These are phyloP conservation scores for Chauna torquata DNA, from an alignment of 2,113 vertebrate species.

Conservation along the genomic window DNA sequence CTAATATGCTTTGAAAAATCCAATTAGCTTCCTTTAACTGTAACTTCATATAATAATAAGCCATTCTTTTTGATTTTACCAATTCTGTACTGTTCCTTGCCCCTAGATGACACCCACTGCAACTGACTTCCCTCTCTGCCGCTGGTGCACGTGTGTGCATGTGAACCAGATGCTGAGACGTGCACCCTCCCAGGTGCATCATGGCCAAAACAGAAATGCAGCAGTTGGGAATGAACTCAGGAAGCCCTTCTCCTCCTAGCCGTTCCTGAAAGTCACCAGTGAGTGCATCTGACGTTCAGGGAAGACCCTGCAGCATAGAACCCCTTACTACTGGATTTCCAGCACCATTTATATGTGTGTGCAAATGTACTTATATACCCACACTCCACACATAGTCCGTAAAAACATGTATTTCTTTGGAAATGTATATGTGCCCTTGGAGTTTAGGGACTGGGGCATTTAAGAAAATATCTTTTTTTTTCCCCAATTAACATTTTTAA, in stretches of 20 bases:
- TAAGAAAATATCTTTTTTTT: neutral
- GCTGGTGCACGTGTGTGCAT: rapidly evolving
- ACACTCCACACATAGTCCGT: neutral
- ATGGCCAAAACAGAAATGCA: neutral
- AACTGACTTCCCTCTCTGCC: neutral
- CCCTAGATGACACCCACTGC: neutral
- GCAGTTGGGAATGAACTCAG: neutral
- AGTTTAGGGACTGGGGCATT: neutral
- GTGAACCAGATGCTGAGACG: neutral
- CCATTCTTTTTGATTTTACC: neutral
- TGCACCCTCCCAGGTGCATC: neutral
- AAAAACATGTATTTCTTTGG: neutral
- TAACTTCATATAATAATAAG: neutral
- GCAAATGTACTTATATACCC: rapidly evolving
- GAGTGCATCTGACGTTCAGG: neutral
- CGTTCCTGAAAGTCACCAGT: neutral
- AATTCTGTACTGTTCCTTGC: neutral
- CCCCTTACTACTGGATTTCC: neutral
- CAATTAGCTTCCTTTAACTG: neutral
- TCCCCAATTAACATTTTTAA: neutral
- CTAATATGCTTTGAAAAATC: neutral
- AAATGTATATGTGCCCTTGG: neutral
- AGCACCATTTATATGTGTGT: neutral
- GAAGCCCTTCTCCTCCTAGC: neutral
- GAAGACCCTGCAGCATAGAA: neutral